Conservation (phyloP, 1,140 invertebrate species). For the Drosophila subobscura region DNA sequence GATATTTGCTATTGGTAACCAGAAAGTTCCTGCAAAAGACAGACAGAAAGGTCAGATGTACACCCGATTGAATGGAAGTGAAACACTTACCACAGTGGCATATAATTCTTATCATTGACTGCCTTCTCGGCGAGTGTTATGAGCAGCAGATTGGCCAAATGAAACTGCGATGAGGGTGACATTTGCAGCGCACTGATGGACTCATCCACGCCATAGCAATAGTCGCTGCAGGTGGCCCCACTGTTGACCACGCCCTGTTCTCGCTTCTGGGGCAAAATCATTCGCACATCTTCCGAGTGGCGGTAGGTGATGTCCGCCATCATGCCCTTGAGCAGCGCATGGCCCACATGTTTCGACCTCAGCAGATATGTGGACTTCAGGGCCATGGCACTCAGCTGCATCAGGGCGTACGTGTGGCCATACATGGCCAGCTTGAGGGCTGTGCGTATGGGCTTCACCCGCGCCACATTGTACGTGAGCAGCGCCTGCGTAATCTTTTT, state of each 20-base stretch:
- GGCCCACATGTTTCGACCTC: constrained; percentile 65
- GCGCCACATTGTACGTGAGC: constrained; percentile 89
- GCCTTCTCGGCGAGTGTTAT: constrained; percentile 79
- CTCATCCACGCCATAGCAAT: constrained; percentile 77
- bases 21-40: constrained; percentile 76
- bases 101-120: constrained; percentile 82
- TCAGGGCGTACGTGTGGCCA: constrained; percentile 88
- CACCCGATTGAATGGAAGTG: too few relatives aligned
- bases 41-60: background rate
- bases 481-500: constrained; percentile 88
- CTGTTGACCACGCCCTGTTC: constrained; percentile 47
- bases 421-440: constrained; percentile 89
- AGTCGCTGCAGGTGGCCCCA: constrained; percentile 71
- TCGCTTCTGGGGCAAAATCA: constrained; percentile 51
- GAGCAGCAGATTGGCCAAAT: constrained; percentile 81
- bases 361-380: constrained; percentile 75
- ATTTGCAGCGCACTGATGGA: constrained; percentile 78
- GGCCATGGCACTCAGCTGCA: constrained; percentile 84
- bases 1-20: constrained; percentile 79
- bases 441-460: constrained; percentile 88
- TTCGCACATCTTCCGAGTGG: constrained; percentile 76
- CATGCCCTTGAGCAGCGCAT: constrained; percentile 65
- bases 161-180: constrained; percentile 83
- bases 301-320: constrained; percentile 68
- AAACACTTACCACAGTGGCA: constrained; percentile 72